Conservation (phyloP, 2,888 invertebrate genomes). For the Notodonta ziczac region DNA sequence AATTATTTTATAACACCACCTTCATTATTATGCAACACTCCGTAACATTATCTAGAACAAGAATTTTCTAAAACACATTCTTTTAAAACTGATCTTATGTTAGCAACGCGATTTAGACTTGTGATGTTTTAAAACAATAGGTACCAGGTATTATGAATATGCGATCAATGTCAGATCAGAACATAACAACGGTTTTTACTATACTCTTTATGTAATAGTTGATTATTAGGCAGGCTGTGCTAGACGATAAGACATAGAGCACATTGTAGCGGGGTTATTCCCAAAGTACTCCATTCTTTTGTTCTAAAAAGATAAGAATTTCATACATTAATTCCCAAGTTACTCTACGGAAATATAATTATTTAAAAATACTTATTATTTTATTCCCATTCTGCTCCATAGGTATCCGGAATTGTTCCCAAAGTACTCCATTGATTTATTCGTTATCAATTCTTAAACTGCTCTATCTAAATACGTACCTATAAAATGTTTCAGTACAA, state of each 20-base stretch:
- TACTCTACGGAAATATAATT: no score
- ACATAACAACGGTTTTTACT: constrained; percentile 53
- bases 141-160: constrained; percentile 31
- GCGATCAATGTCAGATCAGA: constrained; percentile 59
- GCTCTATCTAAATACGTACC: no score
- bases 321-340: no score
- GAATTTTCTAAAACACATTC: constrained; percentile 7
- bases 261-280: neutral
- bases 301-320: no score
- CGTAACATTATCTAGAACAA: neutral
- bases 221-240: constrained; percentile 47
- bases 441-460: no score
- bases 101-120: constrained; percentile 20
- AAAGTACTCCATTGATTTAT: no score
- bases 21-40: no score
- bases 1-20: no score
- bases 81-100: constrained; percentile 15
- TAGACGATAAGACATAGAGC: neutral
- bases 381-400: no score
- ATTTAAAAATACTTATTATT: no score
- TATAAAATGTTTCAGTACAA: no score
- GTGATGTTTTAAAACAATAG: constrained; percentile 25
- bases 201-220: constrained; percentile 48
- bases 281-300: neutral
- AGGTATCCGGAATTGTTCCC: no score